Evolutionary conservation across 2,888 invertebrate genomes (phyloP).

Genomic region (Clistopyga incitator): DNA sequence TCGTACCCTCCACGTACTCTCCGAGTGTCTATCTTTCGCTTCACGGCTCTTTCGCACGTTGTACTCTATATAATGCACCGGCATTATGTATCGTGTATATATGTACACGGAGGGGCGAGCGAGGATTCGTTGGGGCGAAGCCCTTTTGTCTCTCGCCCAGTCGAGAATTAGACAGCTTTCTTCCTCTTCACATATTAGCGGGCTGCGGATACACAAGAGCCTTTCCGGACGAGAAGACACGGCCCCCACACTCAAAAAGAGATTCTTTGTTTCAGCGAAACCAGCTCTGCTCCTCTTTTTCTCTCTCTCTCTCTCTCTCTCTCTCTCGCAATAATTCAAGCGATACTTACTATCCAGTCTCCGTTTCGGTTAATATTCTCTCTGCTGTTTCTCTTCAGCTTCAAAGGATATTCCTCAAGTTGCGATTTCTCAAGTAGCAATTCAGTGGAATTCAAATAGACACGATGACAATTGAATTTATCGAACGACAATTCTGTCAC

Average conservation of each 20-base stretch:
- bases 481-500: neutral
- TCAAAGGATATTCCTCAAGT: neutral
- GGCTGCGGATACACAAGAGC: slow-evolving; percentile 29
- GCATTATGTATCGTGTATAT: slow-evolving; percentile 19
- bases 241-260: slow-evolving; percentile 41
- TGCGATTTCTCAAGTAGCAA: neutral
- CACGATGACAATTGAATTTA: neutral
- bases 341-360: neutral
- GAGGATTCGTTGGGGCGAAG: slow-evolving; percentile 5
- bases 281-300: neutral
- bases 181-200: slow-evolving; percentile 23
- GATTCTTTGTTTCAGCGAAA: slow-evolving; percentile 36
- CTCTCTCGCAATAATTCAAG: slow-evolving; percentile 18
- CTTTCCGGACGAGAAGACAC: slow-evolving; percentile 39
- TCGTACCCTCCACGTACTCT: slow-evolving; percentile 20
- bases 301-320: slow-evolving; percentile 3
- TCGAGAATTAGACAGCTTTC: slow-evolving; percentile 37
- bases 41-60: slow-evolving; percentile 40
- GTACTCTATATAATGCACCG: neutral
- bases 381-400: neutral
- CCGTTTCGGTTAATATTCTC: neutral
- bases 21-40: slow-evolving; percentile 38
- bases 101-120: neutral
- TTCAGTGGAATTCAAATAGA: neutral
- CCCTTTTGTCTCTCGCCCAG: slow-evolving; percentile 17